Conservation (phyloP, 2,113 vertebrate species). For the Nerophis ophidion region DNA sequence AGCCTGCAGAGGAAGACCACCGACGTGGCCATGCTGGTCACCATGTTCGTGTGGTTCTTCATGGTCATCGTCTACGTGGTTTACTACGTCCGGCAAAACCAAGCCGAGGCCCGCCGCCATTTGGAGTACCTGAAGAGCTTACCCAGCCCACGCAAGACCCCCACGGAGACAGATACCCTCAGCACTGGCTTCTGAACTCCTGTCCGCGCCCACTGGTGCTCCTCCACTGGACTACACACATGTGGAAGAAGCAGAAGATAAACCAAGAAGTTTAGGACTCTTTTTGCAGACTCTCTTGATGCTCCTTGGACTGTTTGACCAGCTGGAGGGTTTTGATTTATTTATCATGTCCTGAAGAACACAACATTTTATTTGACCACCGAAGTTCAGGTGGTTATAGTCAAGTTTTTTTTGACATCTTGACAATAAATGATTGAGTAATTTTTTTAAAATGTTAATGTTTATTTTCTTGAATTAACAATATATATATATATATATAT, state of each 20-base stretch:
- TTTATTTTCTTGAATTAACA: too few species aligned
- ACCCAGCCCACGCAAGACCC: slow-evolving; percentile 64
- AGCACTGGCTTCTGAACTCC: slow-evolving; percentile 59
- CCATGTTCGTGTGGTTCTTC: slow-evolving; percentile 76
- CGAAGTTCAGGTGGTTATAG: too few species aligned
- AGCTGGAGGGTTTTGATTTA: slow-evolving; percentile 24
- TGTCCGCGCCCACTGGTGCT: too few species aligned
- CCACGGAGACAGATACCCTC: slow-evolving; percentile 64
- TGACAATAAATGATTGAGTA: too few species aligned
- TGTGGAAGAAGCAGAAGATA: too few species aligned
- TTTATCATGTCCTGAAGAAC: slow-evolving; percentile 25
- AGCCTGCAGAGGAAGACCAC: slow-evolving; percentile 62
- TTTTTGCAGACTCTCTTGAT: too few species aligned
- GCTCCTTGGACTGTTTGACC: background rate
- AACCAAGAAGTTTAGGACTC: too few species aligned
- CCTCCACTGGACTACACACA: too few species aligned
- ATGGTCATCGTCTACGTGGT: slow-evolving; percentile 73
- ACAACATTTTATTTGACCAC: background rate
- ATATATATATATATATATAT: too few species aligned
- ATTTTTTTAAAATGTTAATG: too few species aligned
- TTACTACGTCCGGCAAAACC: slow-evolving; percentile 73
- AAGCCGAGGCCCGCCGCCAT: slow-evolving; percentile 66
- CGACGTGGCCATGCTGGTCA: slow-evolving; percentile 72
- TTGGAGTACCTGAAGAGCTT: slow-evolving; percentile 73
- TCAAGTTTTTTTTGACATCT: too few species aligned